Evolutionary conservation across 2,113 vertebrate species (phyloP), one percentile per base, ranked within the genome.

Genomic region (Odontesthes bonariensis): DNA sequence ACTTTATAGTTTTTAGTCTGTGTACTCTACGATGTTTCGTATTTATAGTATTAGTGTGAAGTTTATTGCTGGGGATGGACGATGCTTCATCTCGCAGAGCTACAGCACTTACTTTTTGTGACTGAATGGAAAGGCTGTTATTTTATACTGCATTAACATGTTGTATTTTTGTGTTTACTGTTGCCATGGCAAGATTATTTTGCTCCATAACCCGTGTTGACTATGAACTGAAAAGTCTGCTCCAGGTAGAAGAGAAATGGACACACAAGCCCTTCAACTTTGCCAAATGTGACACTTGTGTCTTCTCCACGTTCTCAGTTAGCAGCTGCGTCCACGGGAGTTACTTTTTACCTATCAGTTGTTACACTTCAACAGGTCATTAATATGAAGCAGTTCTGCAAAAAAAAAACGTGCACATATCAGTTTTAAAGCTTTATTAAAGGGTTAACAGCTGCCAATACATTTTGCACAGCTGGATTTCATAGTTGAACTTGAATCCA

Each of bases 381-480:
- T 42, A 44, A 58, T 5, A 2, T 31, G 0, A 8, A n/a, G 0
- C 3, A 6, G 13, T 49, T 61, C 59, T 17, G 13, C 42, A 13
- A 44, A 12, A 38, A 23, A 47, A 60, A 16, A 0, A 14, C 20
- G 60, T 8, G 46, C 27, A 33, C 22, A 32, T 8, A 31, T 22
- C 9, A 33, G 4, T 77, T 11, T 49, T 42, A 1, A 40, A 4
- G 27, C 59, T 56, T 46, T 9, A 6, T 61, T 69, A 44, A 8
- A 51, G 23, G 17, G n/a, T 54, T 53, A 17, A 51, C 53, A 35
- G 35, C 12, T 6, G 32, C 19, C 32, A 3, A 7, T n/a, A 17
- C 65, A 6, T 77, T 81, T 86, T 83, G 16, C 80, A 71, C n/a
- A 7, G 8, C 66, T 57, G 60, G 38, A 12, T 82, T 80, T 74